Evolutionary conservation across 2,888 invertebrate genomes (phyloP).

Genomic region (Agriopis marginaria): DNA sequence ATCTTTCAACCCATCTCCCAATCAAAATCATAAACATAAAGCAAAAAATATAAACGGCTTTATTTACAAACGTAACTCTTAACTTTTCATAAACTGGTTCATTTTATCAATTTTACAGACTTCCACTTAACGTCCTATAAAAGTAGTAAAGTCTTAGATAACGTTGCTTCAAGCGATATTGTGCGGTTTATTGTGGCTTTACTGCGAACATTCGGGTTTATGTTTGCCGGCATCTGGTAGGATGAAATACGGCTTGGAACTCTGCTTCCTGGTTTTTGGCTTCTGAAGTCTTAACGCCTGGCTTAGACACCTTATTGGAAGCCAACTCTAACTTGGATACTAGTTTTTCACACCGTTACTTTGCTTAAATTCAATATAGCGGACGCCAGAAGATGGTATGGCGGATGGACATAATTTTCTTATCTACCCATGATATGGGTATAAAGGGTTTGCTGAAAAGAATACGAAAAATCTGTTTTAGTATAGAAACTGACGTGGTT

Average conservation of each 20-base stretch:
- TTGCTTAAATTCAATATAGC: too few relatives aligned
- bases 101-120: conserved; percentile 42
- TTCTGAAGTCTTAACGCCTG: not conserved
- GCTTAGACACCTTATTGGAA: not conserved
- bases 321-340: not conserved
- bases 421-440: too few relatives aligned
- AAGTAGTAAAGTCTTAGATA: conserved; percentile 44
- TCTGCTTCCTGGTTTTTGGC: not conserved
- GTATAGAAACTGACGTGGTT: too few relatives aligned
- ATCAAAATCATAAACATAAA: conserved; percentile 22
- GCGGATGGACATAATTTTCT: too few relatives aligned
- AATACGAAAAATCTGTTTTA: too few relatives aligned
- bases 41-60: conserved; percentile 28
- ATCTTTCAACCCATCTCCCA: not conserved
- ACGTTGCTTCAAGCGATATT: conserved; percentile 39
- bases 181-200: conserved; percentile 42
- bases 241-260: conserved; percentile 20
- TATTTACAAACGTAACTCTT: conserved; percentile 35
- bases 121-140: conserved; percentile 35
- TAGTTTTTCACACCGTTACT: not conserved
- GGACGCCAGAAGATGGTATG: too few relatives aligned
- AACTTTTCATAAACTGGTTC: conserved; percentile 40
- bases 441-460: too few relatives aligned
- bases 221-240: conserved; percentile 19
- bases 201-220: conserved; percentile 28